Conservation (phyloP, 2,113 vertebrate genomes). For the Neogobius melanostomus region DNA sequence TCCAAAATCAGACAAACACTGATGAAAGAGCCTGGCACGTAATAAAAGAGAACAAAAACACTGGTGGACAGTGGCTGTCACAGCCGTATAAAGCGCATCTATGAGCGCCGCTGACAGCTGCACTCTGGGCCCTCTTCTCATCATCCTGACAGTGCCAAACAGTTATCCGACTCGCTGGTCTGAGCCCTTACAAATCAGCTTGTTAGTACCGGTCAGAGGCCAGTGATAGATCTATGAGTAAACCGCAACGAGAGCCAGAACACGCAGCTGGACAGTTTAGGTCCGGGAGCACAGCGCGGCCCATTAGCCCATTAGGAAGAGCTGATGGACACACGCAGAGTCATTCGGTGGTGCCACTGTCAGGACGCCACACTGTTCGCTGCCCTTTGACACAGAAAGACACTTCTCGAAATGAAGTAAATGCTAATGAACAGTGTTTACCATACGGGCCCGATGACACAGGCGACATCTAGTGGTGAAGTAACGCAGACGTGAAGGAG, state of each 20-base stretch:
- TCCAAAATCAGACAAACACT: neutral
- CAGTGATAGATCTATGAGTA: constrained; percentile 6
- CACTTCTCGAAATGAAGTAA: constrained; percentile 7
- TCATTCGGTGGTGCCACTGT: constrained; percentile 18
- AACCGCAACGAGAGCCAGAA: constrained; percentile 25
- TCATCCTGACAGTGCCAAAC: constrained; percentile 41
- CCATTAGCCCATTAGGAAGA: constrained; percentile 50
- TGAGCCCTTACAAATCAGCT: constrained; percentile 70
- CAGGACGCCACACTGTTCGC: constrained; percentile 18
- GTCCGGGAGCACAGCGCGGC: constrained; percentile 30
- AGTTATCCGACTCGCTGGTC: constrained; percentile 44
- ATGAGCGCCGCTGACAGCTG: constrained; percentile 43
- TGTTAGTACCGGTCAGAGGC: constrained; percentile 60
- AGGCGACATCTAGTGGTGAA: neutral
- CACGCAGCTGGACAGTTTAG: constrained; percentile 44
- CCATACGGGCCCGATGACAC: constrained; percentile 3
- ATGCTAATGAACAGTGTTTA: constrained; percentile 5
- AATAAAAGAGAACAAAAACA: constrained; percentile 7
- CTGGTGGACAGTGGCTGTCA: constrained; percentile 19
- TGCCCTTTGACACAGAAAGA: constrained; percentile 17
- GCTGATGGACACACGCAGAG: constrained; percentile 17
- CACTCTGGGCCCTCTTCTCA: constrained; percentile 53
- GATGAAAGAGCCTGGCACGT: neutral
- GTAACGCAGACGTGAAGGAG: neutral
- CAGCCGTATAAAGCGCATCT: constrained; percentile 20